A percentile compares a stretch with the other conserved stretches of the same genome.
phyloP scores from a whole-genome alignment of 2,113 vertebrate species.

The Dasyornis broadbenti region DNA sequence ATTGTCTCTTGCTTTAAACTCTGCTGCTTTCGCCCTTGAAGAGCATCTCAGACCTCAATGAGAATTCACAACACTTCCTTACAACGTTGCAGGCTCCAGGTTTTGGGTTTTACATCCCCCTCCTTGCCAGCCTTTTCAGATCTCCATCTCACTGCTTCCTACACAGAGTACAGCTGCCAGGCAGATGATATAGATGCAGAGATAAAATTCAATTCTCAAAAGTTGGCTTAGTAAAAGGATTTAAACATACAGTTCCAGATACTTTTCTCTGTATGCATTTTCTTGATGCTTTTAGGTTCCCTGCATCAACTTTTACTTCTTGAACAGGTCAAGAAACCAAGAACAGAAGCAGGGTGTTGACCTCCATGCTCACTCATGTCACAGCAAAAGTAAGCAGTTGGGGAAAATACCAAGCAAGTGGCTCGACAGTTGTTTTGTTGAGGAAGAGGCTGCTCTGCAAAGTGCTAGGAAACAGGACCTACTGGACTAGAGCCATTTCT shows the following conservation, averaged over 20 bases:
- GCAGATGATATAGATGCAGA: constrained; percentile 21
- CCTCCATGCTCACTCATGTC: rapidly evolving
- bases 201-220: neutral
- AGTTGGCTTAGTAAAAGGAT: neutral
- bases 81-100: neutral
- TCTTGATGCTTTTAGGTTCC: neutral
- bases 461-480: neutral
- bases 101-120: neutral
- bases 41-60: neutral
- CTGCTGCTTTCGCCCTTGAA: neutral
- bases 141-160: constrained; percentile 34
- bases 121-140: constrained; percentile 17
- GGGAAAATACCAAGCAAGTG: neutral
- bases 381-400: neutral
- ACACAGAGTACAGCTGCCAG: constrained; percentile 44
- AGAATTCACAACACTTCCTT: neutral
- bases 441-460: neutral
- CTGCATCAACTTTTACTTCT: neutral
- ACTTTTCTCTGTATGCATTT: neutral
- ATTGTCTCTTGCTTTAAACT: neutral
- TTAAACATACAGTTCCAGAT: neutral
- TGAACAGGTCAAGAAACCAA: neutral
- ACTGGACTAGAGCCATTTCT: neutral
- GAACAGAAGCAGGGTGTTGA: neutral
- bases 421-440: rapidly evolving